These are phyloP conservation scores for Muschampia plurimacula DNA, from an alignment of 2,888 invertebrate species.

Conservation along the genomic window DNA sequence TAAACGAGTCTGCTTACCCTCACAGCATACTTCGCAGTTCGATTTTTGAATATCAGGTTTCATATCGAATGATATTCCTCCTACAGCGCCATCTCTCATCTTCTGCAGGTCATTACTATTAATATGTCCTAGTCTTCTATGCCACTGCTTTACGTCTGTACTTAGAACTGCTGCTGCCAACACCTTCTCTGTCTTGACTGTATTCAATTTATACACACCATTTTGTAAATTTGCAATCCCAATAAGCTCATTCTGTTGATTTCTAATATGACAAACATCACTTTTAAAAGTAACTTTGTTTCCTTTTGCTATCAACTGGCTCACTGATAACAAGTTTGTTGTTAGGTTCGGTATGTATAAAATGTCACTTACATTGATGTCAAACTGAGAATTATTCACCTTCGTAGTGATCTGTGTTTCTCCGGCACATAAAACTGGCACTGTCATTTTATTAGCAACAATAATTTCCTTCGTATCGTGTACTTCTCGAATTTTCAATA, in stretches of 20 bases:
- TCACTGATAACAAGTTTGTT: constrained; percentile 38
- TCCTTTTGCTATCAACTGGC: constrained; percentile 38
- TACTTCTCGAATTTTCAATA: constrained; percentile 7
- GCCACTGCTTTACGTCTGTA: constrained; percentile 21
- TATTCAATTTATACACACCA: constrained; percentile 28
- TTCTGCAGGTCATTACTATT: constrained; percentile 31
- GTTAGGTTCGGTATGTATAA: constrained; percentile 39
- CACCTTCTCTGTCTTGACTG: constrained; percentile 9
- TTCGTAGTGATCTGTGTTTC: constrained; percentile 32
- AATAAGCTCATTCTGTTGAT: constrained; percentile 20
- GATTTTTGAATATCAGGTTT: constrained; percentile 21
- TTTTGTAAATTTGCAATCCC: constrained; percentile 20
- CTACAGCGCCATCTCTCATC: constrained; percentile 30
- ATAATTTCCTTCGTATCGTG: constrained; percentile 24
- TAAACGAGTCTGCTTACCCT: constrained; percentile 51
- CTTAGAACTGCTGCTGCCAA: constrained; percentile 15
- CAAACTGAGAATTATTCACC: constrained; percentile 20
- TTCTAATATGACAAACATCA: constrained; percentile 29
- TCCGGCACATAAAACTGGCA: constrained; percentile 29
- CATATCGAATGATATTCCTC: constrained; percentile 18
- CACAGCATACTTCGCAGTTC: constrained; percentile 42
- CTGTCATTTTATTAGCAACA: constrained; percentile 23
- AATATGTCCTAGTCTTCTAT: constrained; percentile 32
- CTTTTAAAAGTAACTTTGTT: constrained; percentile 37
- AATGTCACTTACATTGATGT: constrained; percentile 30